Base-by-base conservation (phyloP, 1,140 invertebrate genomes). In the Doryteuthis pealeii region DNA sequence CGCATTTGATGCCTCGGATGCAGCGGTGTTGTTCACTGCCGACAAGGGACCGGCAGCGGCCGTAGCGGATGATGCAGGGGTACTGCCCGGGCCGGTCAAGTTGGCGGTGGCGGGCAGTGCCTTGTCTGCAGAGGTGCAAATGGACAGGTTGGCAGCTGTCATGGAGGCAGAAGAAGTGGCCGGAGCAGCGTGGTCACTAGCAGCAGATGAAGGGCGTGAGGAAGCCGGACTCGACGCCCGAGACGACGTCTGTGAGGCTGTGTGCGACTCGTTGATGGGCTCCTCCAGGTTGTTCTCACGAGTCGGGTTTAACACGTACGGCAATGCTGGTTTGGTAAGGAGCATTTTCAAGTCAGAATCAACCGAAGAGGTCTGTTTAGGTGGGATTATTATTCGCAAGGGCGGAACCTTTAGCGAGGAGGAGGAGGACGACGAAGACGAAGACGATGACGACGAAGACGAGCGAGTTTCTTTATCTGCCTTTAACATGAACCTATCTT, bases 401-500 rank as follows among this genome's bases (percentile, higher is more conserved):
- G 85, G 85, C 30, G 85, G 85, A 72, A 86, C 85, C 77, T 86
- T 86, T 31, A 83, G 83, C 18, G 83, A 83, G 22, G 80, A 81
- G n/a, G 85, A 81, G 18, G 54, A 62, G 5, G 54, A 62, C 26
- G 54, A 62, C 26, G 54, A 62, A 12, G 54, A 62, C 6, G 54
- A 62, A 5, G 54, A 62, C 6, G 54, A 62, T 2, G 54, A 62
- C 18, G 54, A 62, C 22, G 54, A 62, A 5, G 54, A 62, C 10
- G 54, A 62, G 72, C 83, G 74, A 74, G 80, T 84, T 58, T 81
- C 78, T 72, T 73, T 71, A 35, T 74, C 62, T 58, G 65, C 67
- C 40, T 73, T 73, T 62, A 54, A 62, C n/a, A 32, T 32, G 30
- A 68, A 68, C 31, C 76, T 73, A 68, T 81, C 79, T 49, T 77